phyloP scores from a whole-genome alignment of 2,888 invertebrate genomes.

The Charanyca ferruginea region DNA sequence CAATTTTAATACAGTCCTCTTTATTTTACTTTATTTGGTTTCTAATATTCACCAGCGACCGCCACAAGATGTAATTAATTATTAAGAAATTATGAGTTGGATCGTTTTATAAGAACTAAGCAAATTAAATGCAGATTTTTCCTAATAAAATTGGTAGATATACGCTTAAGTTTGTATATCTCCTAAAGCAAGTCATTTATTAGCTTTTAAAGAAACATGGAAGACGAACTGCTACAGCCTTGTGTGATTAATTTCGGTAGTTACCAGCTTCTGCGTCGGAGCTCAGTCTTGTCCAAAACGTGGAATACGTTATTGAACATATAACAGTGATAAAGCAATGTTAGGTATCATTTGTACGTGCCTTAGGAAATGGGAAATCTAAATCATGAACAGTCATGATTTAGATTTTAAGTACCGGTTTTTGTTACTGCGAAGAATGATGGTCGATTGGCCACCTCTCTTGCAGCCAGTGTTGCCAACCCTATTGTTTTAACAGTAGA shows the following conservation, averaged over 20 bases:
- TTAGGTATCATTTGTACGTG: neutral
- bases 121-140: neutral
- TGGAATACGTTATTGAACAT: constrained; percentile 33
- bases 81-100: no score
- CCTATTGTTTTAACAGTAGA: no score
- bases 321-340: constrained; percentile 1
- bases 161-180: neutral
- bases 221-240: constrained; percentile 30
- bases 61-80: no score
- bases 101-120: no score
- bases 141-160: neutral
- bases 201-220: constrained; percentile 40
- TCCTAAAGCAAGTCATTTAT: constrained; percentile 22
- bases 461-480: no score
- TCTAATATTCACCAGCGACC: no score
- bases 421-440: no score
- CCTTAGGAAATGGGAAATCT: neutral
- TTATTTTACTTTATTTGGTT: no score
- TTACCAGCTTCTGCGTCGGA: constrained; percentile 19
- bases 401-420: no score
- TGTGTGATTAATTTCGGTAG: constrained; percentile 38
- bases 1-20: no score
- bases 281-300: constrained; percentile 28
- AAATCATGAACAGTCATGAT: neutral
- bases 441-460: no score